phyloP scores from a whole-genome alignment of 2,113 vertebrate genomes.

The Piprites chloris region DNA sequence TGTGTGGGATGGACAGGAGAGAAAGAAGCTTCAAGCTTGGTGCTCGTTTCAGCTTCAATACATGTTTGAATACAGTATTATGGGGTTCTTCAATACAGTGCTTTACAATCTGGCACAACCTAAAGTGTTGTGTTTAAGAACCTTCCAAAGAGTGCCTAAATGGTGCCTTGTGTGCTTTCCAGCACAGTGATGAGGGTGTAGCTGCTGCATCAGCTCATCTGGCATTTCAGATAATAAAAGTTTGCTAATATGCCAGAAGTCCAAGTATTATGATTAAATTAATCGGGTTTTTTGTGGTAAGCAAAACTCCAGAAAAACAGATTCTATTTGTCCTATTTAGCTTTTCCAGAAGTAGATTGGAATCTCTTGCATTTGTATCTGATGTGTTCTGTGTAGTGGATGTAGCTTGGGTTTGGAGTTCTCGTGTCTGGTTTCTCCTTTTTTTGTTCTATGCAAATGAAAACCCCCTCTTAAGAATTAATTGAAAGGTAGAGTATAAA shows the following conservation, averaged over 20 bases:
- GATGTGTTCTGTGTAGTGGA: not conserved
- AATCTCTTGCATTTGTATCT: not conserved
- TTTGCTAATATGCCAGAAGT: not conserved
- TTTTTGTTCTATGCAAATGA: not conserved
- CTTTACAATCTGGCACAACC: not conserved
- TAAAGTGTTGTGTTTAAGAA: not conserved
- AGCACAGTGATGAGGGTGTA: not conserved
- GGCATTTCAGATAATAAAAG: not conserved
- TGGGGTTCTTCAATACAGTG: not conserved
- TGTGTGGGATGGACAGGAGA: not conserved
- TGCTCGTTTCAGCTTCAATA: not conserved
- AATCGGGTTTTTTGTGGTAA: not conserved
- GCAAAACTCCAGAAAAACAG: not conserved
- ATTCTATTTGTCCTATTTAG: not conserved
- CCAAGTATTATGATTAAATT: not conserved
- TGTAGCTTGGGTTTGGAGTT: not conserved
- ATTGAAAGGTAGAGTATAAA: not conserved
- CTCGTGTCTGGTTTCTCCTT: not conserved
- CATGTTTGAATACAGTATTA: accelerated
- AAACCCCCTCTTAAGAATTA: not conserved
- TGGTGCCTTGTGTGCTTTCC: not conserved
- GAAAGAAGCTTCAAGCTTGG: not conserved
- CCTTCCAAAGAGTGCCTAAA: not conserved
- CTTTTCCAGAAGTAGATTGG: not conserved
- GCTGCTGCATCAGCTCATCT: not conserved